Evolutionary conservation across 1,140 invertebrate species (phyloP), one percentile per base, ranked within the genome.

Genomic region (Brachionus calyciflorus): DNA sequence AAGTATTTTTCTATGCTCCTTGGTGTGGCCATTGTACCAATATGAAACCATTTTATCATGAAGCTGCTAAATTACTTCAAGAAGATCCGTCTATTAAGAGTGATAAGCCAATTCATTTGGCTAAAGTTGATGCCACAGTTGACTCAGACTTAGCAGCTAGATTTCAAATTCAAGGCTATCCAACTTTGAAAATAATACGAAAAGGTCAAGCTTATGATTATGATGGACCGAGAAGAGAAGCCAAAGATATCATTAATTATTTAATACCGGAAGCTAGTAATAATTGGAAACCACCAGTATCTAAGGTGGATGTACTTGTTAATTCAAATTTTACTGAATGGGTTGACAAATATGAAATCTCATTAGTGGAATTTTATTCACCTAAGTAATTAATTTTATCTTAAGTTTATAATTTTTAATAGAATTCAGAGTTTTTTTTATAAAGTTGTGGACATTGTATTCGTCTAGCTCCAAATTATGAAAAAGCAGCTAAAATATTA

Each of bases 101-200:
- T 14, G 82, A 88, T 14, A 46, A 65, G 24, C 14, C 3, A 37
- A 91, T 99, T 78, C 93, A 93, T 83, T 86, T 99, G 69, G 97
- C 87, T 51, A 99, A 99, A 86, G 92, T 99, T 78, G 97, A 99
- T 87, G 96, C 96, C 68, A 99, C 95, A 5, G 89, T 92, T 80
- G 92, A 99, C 84, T 88, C 89, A 57, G 89, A 92, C 73, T 87
- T 99, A 19, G 94, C 93, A 70, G 92, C 96, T 81, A 89, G 91
- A 82, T 91, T 91, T 84, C 88, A 89, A 78, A 90, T 99, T 24
- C 87, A 90, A 79, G 96, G 95, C 41, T 99, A 98, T 84, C 97
- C 97, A 30, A 99, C 97, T 0, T 88, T 99, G 41, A 98, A 98
- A 85, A 98, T 99, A 88, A 99, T 95, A 89, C 89, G 90, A 78